Base-by-base conservation (phyloP, 2,888 invertebrate genomes). In the Candidula unifasciata region DNA sequence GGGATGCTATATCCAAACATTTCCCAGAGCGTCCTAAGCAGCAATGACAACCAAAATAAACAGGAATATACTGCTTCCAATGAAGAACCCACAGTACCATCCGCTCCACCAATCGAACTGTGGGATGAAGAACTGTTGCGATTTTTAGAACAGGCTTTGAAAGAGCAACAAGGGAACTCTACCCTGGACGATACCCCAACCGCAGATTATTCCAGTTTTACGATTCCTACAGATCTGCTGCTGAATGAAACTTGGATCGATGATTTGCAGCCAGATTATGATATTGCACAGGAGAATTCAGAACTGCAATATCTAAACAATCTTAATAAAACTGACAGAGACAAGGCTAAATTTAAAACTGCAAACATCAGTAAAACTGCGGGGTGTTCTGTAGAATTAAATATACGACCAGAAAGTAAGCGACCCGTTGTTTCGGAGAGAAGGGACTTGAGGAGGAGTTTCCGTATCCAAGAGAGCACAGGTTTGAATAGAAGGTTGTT, bases 231-330 rank as follows among this genome's bases (percentile, higher is more conserved):
- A 21, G n/a, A 71, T n/a, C 24, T 64, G 3, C 27, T 73, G 10
- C 66, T 73, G 21, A 76, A 82, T n/a, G 60, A 35, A 8, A 30
- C 76, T 2, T 82, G 82, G 82, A 27, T 76, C 2, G 82, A 82
- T 52, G 83, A 83, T 33, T 27, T 82, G 30, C 73, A 68, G 54
- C 87, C 87, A 2, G 87, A 87, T 69, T 87, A 87, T 76, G 86
- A 86, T 71, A 52, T 84, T 44, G 69, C 83, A 52, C 44, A 78
- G 24, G 78, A 81, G 13, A 57, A 71, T 1, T 21, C 16, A 3
- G 60, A 33, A 1, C 24, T 27, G 21, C 73, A 73, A 5, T 33
- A 30, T 54, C 3, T 81, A 0, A 81, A 81, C 73, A 81, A 81
- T 54, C 60, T 81, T 24, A 81, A 81, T 73, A 57, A 35, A 33